Evolutionary conservation across 92 coral and sea anemone genomes (phyloP).

Genomic region (Palythoa grandis): DNA sequence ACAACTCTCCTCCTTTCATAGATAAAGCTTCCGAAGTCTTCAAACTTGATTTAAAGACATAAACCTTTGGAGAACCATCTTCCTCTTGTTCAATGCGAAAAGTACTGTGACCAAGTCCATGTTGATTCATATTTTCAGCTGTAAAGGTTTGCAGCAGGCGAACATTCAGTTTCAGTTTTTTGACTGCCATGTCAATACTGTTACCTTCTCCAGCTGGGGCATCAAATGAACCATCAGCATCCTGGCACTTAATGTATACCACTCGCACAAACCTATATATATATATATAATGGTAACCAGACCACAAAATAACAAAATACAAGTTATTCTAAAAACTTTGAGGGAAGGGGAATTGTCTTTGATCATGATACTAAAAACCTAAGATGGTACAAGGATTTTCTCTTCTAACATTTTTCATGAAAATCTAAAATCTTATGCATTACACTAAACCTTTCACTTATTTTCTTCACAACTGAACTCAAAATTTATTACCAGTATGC

Average conservation of each 20-base stretch:
- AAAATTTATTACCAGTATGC: no score
- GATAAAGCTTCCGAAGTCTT: constrained; percentile 72
- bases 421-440: no score
- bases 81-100: constrained; percentile 84
- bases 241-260: constrained; percentile 86
- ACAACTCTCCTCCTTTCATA: constrained; percentile 90
- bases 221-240: constrained; percentile 90
- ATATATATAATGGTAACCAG: not conserved
- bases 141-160: constrained; percentile 90
- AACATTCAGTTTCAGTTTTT: constrained; percentile 81
- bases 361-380: no score
- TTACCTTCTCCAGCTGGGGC: constrained; percentile 76
- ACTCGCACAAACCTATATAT: constrained; percentile 82
- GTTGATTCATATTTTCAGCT: constrained; percentile 85
- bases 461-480: no score
- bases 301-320: not conserved
- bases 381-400: no score
- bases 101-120: constrained; percentile 87
- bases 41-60: constrained; percentile 79
- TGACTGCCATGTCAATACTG: constrained; percentile 67
- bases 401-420: no score
- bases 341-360: no score
- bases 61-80: constrained; percentile 73
- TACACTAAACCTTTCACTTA: no score
- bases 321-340: not conserved